Evolutionary conservation across 2,888 invertebrate species (phyloP), one percentile per base, ranked within the genome.

Genomic region (Flexamia atlantica): DNA sequence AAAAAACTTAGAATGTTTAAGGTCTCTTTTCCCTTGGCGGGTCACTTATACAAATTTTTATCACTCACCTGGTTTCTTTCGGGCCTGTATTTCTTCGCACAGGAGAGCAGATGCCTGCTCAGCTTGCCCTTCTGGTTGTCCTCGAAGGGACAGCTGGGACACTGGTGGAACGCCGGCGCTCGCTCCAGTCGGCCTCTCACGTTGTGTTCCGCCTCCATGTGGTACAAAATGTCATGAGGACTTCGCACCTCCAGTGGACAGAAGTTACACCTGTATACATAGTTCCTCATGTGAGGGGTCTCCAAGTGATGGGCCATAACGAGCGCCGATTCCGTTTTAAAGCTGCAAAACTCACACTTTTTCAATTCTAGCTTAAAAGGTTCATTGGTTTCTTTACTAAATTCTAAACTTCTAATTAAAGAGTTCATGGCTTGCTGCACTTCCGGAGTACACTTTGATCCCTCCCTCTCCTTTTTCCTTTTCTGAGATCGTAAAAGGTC

Each of bases 131-230:
- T 98, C 82, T 97, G 96, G 88, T 97, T 97, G 88, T 97, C 97
- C 90, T 98, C 98, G 89, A 97, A 98, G 0, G 97, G 96, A 91
- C 98, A 98, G 89, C 97, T 96, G 0, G 96, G 95, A 89, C 98
- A 98, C 89, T 97, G 97, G 90, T 97, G 97, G 90, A 96, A 96
- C 0, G 96, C 95, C 32, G 96, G 95, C 0, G 97, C 96, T 86
- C 96, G 93, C 88, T 97, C 97, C 85, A 98, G 90, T 85, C 95
- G 94, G 5, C 97, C 97, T 87, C 95, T 93, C 20, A 95, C 94
- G 87, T 95, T 95, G 90, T 98, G 98, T 88, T 96, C 95, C 0
- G 95, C 95, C 90, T 98, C 97, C 96, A 98, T 97, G 89, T 98
- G 98, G 89, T 94, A 96, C 28, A 97, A 91, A 87, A 98, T 97